Evolutionary conservation across 1,140 invertebrate species (phyloP), one percentile per base, ranked within the genome.

Genomic region (Leptoteleia sp.): DNA sequence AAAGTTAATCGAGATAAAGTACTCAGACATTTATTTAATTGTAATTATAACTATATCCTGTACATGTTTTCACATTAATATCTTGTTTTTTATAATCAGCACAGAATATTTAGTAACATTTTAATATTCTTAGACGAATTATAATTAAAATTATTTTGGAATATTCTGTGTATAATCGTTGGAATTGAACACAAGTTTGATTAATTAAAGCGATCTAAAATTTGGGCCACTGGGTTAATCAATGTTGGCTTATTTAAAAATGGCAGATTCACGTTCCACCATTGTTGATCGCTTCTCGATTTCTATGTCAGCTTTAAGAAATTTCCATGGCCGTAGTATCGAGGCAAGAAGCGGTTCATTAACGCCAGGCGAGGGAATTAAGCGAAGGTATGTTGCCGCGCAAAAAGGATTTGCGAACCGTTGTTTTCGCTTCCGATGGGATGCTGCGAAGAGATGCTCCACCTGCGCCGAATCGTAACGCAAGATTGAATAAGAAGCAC

Each of bases 401-500:
- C 67, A 72, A 67, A 78, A 72, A 72, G 52, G 27, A 52, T 71
- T 65, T 52, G 52, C 38, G 45, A 22, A 59, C 75, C 65, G 75
- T 71, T 71, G 75, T 77, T 77, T 19, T 42, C 65, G 48, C 31
- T 25, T 59, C 29, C 43, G 42, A 59, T 45, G 38, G 52, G 54
- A 65, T 65, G 76, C 67, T 67, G 62, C 15, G 27, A 62, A 22
- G 22, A 57, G 65, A 70, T 70, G 59, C 59, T 77, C 33, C 67
- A 72, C 27, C 76, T 67, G 54, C 76, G 67, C 40, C 50, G 16
- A 78, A 78, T 78, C 52, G 76, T 78, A 78, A 72, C 76, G 76
- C 76, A 72, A 72, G 67, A 67, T 78, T 72, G 76, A 78, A 61
- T 78, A 72, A 78, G 76, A 72, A 72, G 76, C 35, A 72, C 76